Conservation (phyloP, 2,888 invertebrate genomes). For the Myathropa florea region DNA sequence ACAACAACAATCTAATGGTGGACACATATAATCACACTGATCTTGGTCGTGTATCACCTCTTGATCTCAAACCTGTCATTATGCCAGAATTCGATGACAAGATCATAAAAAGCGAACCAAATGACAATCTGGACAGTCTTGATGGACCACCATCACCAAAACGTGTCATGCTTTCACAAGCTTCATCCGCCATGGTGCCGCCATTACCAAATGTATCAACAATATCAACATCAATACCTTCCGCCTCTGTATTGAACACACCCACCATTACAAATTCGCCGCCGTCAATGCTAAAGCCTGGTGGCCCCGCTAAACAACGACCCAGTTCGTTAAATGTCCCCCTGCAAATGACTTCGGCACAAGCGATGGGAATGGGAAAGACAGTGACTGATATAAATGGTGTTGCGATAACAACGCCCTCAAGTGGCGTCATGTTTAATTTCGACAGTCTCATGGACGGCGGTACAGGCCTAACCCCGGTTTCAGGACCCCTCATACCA, state of each 20-base stretch:
- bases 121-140: conserved; percentile 76
- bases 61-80: conserved; percentile 79
- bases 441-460: conserved; percentile 97
- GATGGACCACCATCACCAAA: conserved; percentile 79
- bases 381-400: conserved; percentile 86
- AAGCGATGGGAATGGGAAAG: conserved; percentile 80
- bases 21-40: conserved; percentile 48
- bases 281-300: conserved; percentile 53
- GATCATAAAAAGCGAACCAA: conserved; percentile 73
- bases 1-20: conserved; percentile 56
- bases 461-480: conserved; percentile 94
- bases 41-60: conserved; percentile 77
- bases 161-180: conserved; percentile 74
- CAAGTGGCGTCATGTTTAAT: conserved; percentile 92
- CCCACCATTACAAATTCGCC: conserved; percentile 78
- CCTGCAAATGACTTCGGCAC: conserved; percentile 82
- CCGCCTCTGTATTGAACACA: conserved; percentile 79
- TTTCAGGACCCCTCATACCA: conserved; percentile 86
- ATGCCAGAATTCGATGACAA: conserved; percentile 73
- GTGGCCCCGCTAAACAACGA: conserved; percentile 82
- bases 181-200: conserved; percentile 75
- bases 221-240: conserved; percentile 76
- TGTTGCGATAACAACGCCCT: conserved; percentile 92
- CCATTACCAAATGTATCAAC: conserved; percentile 79
- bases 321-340: conserved; percentile 88